A percentile compares a stretch with the other conserved stretches of the same genome.
Conservation (phyloP, 2,888 invertebrate genomes). For the Drosophila sordidula region DNA sequence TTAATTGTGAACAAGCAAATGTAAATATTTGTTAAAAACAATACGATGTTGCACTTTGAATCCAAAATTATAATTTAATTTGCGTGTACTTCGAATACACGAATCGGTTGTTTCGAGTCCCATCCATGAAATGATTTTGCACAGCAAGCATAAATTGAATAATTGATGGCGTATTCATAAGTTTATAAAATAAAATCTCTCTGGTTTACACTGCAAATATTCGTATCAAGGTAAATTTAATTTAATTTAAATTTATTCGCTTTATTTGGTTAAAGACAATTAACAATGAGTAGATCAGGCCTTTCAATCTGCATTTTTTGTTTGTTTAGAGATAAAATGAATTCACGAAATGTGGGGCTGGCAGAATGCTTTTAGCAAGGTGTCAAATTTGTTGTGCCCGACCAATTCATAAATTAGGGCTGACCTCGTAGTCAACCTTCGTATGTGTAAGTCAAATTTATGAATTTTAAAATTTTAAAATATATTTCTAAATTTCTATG, state of each 20-base stretch:
- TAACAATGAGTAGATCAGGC: no score
- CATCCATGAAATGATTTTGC: constrained; percentile 4
- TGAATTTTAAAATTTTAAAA: not conserved
- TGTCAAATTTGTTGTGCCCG: no score
- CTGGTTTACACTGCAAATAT: not conserved
- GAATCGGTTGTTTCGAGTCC: not conserved
- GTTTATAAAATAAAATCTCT: not conserved
- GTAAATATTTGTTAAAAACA: no score
- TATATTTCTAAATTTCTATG: no score
- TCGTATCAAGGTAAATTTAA: not conserved
- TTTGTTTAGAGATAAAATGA: no score
- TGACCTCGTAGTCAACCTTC: not conserved
- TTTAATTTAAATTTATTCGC: not conserved
- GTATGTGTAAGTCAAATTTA: not conserved
- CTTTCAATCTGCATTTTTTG: not conserved
- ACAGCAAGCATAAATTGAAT: not conserved
- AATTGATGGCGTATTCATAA: not conserved
- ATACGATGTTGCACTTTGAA: no score
- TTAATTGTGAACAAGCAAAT: no score
- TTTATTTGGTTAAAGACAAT: not conserved
- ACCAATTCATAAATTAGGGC: not conserved
- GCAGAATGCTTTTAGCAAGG: no score
- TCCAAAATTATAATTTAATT: no score
- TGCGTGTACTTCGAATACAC: not conserved
- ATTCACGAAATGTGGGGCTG: not conserved